Evolutionary conservation across 2,888 invertebrate genomes (phyloP).

Genomic region (Drosophila incognita): DNA sequence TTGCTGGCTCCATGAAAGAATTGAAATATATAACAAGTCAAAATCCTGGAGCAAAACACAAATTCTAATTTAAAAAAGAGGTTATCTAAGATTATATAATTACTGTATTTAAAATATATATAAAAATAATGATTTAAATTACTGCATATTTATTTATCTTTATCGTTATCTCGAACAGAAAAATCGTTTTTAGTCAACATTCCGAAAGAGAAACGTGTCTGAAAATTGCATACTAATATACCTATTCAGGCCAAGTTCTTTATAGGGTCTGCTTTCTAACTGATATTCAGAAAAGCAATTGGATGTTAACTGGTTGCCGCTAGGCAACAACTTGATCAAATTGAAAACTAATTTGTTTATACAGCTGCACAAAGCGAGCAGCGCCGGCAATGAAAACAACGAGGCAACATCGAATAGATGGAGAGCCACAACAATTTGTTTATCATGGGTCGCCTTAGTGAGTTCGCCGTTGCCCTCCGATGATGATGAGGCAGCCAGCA

Average conservation of each 20-base stretch:
- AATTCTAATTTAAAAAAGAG: too few species aligned
- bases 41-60: too few species aligned
- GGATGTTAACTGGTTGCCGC: conserved; percentile 45
- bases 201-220: background rate
- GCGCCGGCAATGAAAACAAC: conserved; percentile 69
- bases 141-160: background rate
- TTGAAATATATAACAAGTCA: too few species aligned
- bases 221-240: background rate
- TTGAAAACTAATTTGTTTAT: conserved; percentile 82
- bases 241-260: background rate
- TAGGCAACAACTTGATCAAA: conserved; percentile 68
- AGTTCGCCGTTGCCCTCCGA: conserved; percentile 36
- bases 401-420: conserved; percentile 18
- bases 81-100: too few species aligned
- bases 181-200: background rate
- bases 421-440: conserved; percentile 68
- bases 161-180: background rate
- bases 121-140: background rate
- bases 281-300: background rate
- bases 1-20: too few species aligned
- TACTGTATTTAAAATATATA: background rate
- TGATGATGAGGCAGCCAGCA: conserved; percentile 60
- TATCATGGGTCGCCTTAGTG: conserved; percentile 75
- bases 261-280: background rate
- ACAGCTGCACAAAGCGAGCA: conserved; percentile 80